A percentile compares a stretch with the other conserved stretches of the same genome.
These are phyloP conservation scores for Criorhina ranunculi DNA, from an alignment of 2,888 invertebrate genomes.

Conservation along the genomic window DNA sequence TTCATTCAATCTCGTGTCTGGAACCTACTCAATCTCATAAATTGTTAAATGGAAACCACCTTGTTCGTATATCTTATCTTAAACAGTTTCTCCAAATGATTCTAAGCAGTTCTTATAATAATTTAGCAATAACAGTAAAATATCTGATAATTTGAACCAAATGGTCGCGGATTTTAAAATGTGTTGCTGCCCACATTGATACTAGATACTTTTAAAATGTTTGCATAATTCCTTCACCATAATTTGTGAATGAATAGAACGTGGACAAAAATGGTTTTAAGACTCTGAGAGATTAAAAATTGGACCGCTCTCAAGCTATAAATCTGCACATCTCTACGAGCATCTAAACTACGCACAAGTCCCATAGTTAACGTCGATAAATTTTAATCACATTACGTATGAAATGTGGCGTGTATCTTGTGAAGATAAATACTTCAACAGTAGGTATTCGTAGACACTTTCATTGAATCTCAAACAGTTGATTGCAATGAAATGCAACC, in stretches of 20 bases:
- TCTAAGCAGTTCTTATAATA: background rate
- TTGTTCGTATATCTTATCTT: no score
- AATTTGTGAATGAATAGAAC: conserved; percentile 10
- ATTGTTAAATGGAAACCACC: no score
- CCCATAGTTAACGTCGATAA: conserved; percentile 12
- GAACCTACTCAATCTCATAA: no score
- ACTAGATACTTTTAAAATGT: conserved; percentile 13
- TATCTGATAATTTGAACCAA: background rate
- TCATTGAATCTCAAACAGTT: conserved; percentile 46
- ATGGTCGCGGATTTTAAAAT: background rate
- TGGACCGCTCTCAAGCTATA: background rate
- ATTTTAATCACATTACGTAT: conserved; percentile 15
- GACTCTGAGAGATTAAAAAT: background rate
- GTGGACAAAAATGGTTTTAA: background rate
- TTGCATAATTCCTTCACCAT: conserved; percentile 19
- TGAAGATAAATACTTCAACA: conserved; percentile 2
- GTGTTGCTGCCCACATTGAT: conserved; percentile 5
- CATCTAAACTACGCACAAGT: conserved; percentile 16
- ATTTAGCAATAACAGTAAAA: conserved; percentile 11
- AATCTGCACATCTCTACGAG: background rate
- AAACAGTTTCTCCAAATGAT: background rate
- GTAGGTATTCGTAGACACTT: no score
- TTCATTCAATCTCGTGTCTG: no score
- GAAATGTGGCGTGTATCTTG: background rate
- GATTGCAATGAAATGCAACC: conserved; percentile 51